Base-by-base conservation (phyloP, 1,140 invertebrate species). In the Danaus plexippus region DNA sequence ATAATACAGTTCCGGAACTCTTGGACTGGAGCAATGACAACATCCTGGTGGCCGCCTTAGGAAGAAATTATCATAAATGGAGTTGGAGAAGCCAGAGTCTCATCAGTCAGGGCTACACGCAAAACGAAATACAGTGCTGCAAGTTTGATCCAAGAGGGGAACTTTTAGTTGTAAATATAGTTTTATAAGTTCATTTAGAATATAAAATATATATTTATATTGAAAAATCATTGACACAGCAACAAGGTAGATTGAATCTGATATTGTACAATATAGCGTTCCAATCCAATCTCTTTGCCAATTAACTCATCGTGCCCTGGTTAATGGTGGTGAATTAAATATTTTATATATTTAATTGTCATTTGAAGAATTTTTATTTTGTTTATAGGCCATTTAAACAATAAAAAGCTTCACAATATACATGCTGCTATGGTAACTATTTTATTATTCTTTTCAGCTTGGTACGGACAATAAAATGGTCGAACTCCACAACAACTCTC, bases 1-100 rank as follows among this genome's bases (percentile, higher is more conserved):
- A 32, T 8, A 32, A 32, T 54, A 13, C 40, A 85, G 82, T 80
- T 77, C 73, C 82, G 65, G 80, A 85, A 53, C 57, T 85, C 3
- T 61, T 85, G 8, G 82, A 85, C 60, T 85, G 82, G 82, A 75
- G 77, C 45, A 76, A 63, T 32, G 71, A 76, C 46, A 77, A 83
- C 53, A 69, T 85, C 3, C 61, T 85, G 9, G 77, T 83, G 32
- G 82, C 82, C 8, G 80, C 82, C 0, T 67, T 83, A 18, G 82
- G 80, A 6, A 66, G 46, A 7, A 69, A 71, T 32, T 85, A 85
- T 57, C 73, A 85, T 57, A 83, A 81, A 47, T 83, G 78, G 80
- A 79, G 75, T 55, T 83, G 80, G 78, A 52, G 55, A 0, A 68
- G 61, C 1, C 80, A 85, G 52, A 75, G 64, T 15, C 57, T 75